Evolutionary conservation across 2,888 invertebrate genomes (phyloP).

Genomic region (Microctonus hyperodae): DNA sequence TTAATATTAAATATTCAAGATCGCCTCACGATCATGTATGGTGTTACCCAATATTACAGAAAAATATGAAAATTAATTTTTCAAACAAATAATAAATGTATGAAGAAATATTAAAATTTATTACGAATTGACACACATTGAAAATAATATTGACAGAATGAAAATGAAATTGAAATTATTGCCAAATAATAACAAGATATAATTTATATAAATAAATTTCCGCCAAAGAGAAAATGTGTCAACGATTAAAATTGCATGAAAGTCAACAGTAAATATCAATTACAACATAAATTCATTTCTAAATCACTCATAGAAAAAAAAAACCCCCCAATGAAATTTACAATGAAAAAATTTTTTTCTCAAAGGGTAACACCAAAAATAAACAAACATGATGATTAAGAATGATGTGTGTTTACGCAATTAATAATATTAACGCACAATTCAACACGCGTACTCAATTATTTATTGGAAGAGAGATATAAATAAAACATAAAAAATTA

Average conservation of each 20-base stretch:
- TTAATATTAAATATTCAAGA: slow-evolving; percentile 27
- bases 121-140: too few relatives aligned
- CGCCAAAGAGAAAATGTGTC: neutral
- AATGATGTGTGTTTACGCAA: neutral
- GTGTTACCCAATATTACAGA: slow-evolving; percentile 13
- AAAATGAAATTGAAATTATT: too few relatives aligned
- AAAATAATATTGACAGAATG: neutral
- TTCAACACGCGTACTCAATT: slow-evolving; percentile 18
- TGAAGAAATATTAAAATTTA: neutral
- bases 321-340: too few relatives aligned
- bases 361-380: slow-evolving; percentile 4
- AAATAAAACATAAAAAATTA: slow-evolving; percentile 32
- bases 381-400: neutral
- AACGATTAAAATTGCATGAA: neutral
- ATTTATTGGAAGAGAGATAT: slow-evolving; percentile 28
- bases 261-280: too few relatives aligned
- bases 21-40: neutral
- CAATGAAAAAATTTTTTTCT: neutral
- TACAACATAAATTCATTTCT: too few relatives aligned
- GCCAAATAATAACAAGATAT: too few relatives aligned
- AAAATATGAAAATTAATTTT: neutral
- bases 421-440: neutral
- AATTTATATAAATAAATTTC: too few relatives aligned
- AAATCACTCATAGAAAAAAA: neutral
- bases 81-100: neutral